These are phyloP conservation scores for Macroglossus sobrinus DNA, from an alignment of 2,113 vertebrate species.

Conservation along the genomic window DNA sequence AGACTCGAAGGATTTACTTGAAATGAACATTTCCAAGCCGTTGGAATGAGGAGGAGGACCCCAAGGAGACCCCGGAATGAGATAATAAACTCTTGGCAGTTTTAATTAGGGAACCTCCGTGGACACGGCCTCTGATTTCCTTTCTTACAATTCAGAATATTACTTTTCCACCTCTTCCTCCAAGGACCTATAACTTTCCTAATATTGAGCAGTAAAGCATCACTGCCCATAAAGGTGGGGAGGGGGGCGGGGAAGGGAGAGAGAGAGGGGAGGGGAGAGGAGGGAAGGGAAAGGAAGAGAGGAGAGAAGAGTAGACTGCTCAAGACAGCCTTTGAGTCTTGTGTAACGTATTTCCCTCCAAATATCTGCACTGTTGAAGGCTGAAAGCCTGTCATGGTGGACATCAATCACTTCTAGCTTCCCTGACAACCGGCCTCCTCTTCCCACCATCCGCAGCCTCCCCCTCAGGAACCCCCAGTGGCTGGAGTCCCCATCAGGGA, in stretches of 20 bases:
- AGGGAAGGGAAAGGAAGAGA: too few relatives aligned
- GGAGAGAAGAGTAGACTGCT: neutral
- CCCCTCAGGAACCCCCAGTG: neutral
- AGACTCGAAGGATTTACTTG: neutral
- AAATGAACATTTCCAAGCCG: neutral
- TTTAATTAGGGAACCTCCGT: neutral
- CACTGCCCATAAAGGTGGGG: neutral
- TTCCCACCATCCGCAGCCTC: neutral
- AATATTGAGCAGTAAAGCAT: neutral
- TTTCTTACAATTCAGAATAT: neutral
- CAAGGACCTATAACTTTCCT: neutral
- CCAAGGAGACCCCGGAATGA: neutral
- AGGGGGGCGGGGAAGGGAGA: neutral
- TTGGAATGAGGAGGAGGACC: neutral
- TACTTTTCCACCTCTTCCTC: neutral
- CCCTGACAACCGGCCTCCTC: neutral
- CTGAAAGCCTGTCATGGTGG: rapidly evolving
- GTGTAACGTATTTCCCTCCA: neutral
- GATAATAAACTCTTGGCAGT: neutral
- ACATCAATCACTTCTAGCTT: neutral
- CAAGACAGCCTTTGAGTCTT: neutral
- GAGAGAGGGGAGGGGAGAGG: too few relatives aligned
- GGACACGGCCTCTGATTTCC: neutral
- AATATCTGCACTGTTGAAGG: neutral
- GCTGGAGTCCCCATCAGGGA: neutral